Evolutionary conservation across 2,113 vertebrate species (phyloP).

Genomic region (Campylomormyrus tamandua): DNA sequence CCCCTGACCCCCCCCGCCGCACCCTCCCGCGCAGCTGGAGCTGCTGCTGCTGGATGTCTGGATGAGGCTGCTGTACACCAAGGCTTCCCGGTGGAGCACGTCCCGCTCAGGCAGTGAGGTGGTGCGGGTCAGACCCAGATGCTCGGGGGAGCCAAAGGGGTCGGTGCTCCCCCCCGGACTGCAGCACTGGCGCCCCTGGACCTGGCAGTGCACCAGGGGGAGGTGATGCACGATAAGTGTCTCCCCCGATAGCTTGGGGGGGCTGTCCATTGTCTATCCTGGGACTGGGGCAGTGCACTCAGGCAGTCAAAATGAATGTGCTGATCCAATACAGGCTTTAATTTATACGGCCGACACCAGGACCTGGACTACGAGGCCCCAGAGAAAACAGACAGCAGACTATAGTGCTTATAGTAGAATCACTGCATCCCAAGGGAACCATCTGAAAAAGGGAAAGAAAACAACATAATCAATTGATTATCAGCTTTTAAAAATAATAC

Average conservation of each 20-base stretch:
- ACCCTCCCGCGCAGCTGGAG: conserved; percentile 35
- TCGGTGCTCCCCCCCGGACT: conserved; percentile 64
- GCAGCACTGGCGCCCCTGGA: conserved; percentile 71
- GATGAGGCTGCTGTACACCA: conserved; percentile 80
- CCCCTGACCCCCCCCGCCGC: not conserved
- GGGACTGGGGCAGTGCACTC: not conserved
- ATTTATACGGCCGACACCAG: conserved; percentile 27
- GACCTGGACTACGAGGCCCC: conserved; percentile 17
- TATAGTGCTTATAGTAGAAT: not conserved
- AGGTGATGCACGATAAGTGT: conserved; percentile 96
- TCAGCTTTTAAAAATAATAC: not conserved
- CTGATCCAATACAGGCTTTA: conserved; percentile 7
- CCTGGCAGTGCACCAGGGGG: conserved; percentile 92
- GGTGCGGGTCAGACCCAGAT: conserved; percentile 67
- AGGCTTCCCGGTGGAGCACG: conserved; percentile 74
- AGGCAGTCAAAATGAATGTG: not conserved
- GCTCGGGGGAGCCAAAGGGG: conserved; percentile 75
- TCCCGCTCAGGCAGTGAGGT: conserved; percentile 76
- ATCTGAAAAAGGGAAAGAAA: not conserved
- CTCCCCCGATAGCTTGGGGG: conserved; percentile 84
- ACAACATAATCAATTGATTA: not conserved
- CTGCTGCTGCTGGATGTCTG: conserved; percentile 58
- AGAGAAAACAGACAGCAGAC: not conserved
- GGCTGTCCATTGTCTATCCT: conserved; percentile 75
- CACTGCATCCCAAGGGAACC: not conserved